phyloP scores from a whole-genome alignment of 1,140 invertebrate species.

The Polypedilum pembai region DNA sequence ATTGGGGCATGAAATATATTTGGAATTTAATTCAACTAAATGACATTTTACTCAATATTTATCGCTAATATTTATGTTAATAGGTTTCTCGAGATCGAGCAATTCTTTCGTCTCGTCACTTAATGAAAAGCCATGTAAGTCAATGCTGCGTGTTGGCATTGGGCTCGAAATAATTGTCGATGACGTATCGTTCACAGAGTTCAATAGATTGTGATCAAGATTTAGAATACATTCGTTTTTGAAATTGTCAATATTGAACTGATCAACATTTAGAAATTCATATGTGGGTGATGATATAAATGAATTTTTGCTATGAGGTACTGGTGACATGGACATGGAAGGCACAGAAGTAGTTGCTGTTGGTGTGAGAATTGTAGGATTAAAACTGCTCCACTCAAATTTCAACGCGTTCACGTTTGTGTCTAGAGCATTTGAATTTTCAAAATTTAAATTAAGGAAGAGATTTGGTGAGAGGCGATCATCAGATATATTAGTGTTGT shows the following conservation, averaged over 20 bases:
- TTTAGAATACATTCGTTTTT: conserved; percentile 20
- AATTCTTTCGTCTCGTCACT: neutral
- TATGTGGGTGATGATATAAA: conserved; percentile 7
- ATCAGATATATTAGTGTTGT: neutral
- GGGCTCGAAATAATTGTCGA: neutral
- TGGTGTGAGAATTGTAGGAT: neutral
- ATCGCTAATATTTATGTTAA: conserved; percentile 4
- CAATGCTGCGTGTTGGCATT: neutral
- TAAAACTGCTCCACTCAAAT: conserved; percentile 24
- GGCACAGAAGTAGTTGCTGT: neutral
- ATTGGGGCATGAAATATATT: neutral
- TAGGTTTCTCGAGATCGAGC: conserved; percentile 4
- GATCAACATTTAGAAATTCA: conserved; percentile 2
- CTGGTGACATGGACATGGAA: conserved; percentile 1
- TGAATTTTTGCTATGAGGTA: neutral
- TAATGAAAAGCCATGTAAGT: neutral
- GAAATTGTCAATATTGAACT: conserved; percentile 2
- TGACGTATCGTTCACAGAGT: neutral
- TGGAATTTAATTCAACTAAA: neutral
- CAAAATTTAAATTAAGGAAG: conserved; percentile 16
- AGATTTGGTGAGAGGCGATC: neutral
- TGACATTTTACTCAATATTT: neutral
- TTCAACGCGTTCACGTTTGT: neutral
- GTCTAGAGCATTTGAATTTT: conserved; percentile 6
- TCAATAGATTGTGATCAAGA: conserved; percentile 9